phyloP scores from a whole-genome alignment of 2,888 invertebrate genomes.

The Gari tellinella region DNA sequence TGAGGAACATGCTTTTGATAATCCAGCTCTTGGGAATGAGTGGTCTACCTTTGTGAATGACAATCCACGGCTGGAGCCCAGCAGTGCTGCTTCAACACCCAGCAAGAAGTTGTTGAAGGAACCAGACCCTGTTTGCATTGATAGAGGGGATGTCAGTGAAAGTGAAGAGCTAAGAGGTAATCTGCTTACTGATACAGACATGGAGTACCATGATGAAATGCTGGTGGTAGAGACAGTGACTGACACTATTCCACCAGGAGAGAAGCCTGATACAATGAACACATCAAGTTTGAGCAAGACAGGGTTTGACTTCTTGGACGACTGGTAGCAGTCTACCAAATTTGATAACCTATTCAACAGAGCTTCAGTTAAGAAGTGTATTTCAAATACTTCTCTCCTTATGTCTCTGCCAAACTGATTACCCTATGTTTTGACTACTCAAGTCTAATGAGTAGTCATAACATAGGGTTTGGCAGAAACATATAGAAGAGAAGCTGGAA shows the following conservation, averaged over 20 bases:
- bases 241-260: background rate
- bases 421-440: too few relatives aligned
- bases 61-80: constrained; percentile 43
- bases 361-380: too few relatives aligned
- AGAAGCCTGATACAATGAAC: constrained; percentile 35
- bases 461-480: too few relatives aligned
- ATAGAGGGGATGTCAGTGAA: constrained; percentile 43
- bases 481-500: too few relatives aligned
- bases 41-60: constrained; percentile 72
- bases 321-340: constrained; percentile 65
- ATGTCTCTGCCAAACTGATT: too few relatives aligned
- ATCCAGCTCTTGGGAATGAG: constrained; percentile 65
- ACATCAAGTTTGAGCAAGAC: constrained; percentile 55
- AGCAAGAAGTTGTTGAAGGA: constrained; percentile 54
- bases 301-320: constrained; percentile 79
- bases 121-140: constrained; percentile 47
- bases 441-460: too few relatives aligned
- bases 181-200: constrained; percentile 12
- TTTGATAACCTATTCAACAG: too few relatives aligned
- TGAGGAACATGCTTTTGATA: constrained; percentile 70
- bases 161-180: background rate
- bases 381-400: too few relatives aligned
- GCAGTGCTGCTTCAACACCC: constrained; percentile 60
- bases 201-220: constrained; percentile 45
- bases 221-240: constrained; percentile 30